Evolutionary conservation across 2,888 invertebrate genomes (phyloP).

Genomic region (Phymatocera aterrima): DNA sequence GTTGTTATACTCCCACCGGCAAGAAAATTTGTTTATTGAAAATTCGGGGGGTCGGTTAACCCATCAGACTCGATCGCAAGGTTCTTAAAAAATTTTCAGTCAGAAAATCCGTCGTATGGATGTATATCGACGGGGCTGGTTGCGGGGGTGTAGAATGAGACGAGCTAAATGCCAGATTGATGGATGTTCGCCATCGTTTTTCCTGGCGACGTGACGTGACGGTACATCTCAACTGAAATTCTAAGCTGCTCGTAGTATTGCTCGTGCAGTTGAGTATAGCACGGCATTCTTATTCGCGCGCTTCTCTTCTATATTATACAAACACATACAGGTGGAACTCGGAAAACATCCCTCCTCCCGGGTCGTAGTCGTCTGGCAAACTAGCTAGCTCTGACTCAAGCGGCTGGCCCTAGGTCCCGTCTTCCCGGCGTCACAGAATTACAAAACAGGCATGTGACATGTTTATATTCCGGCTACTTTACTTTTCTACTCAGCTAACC

Average conservation of each 20-base stretch:
- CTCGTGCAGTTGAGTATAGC: no score
- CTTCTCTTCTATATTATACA: neutral
- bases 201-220: conserved; percentile 24
- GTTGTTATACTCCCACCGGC: no score
- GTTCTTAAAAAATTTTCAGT: neutral
- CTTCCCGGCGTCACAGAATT: conserved; percentile 10
- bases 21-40: no score
- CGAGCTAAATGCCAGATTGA: conserved; percentile 54
- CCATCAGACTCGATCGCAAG: neutral
- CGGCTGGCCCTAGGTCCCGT: no score
- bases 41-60: neutral
- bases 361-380: neutral
- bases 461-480: neutral
- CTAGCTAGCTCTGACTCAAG: no score
- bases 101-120: neutral
- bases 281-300: neutral
- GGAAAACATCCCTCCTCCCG: neutral
- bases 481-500: neutral
- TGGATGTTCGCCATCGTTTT: conserved; percentile 54
- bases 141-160: neutral
- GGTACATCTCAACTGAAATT: conserved; percentile 41
- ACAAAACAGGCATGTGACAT: neutral
- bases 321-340: neutral
- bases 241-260: conserved; percentile 16
- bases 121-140: neutral